These are phyloP conservation scores for Synchiropus splendidus DNA, from an alignment of 2,113 vertebrate species.

Conservation along the genomic window DNA sequence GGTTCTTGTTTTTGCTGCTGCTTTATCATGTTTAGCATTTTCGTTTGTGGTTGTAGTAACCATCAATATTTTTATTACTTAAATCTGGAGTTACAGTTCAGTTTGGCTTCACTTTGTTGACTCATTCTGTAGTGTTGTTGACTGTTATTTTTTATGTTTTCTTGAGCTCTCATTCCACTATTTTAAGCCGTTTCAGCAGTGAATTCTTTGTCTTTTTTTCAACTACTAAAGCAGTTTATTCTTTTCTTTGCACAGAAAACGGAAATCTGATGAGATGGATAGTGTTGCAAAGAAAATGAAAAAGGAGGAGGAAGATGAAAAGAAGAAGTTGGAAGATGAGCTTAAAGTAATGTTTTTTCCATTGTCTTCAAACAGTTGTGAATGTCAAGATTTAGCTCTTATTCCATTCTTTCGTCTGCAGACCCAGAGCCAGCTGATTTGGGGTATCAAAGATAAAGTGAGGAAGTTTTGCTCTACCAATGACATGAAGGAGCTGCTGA, in stretches of 20 bases:
- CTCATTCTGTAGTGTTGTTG: no score
- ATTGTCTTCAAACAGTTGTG: not conserved
- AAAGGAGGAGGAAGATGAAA: conserved; percentile 78
- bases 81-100: no score
- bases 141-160: no score
- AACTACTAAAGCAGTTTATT: not conserved
- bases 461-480: conserved; percentile 83
- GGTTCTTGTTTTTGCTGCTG: no score
- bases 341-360: conserved; percentile 51
- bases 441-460: conserved; percentile 91
- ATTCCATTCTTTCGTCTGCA: conserved; percentile 32
- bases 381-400: not conserved
- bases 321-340: conserved; percentile 68
- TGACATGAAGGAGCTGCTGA: conserved; percentile 92
- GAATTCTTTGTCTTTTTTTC: no score
- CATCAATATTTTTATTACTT: no score
- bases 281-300: conserved; percentile 76
- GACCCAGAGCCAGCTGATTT: conserved; percentile 88
- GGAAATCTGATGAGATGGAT: conserved; percentile 77
- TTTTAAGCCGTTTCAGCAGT: no score
- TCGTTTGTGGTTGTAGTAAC: no score
- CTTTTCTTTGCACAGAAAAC: conserved; percentile 69
- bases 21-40: no score
- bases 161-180: no score
- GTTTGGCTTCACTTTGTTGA: no score